Percentiles rank a stretch among this genome's conserved stretches.
Conservation (phyloP, 2,888 invertebrate species). For the Adela reaumurella region DNA sequence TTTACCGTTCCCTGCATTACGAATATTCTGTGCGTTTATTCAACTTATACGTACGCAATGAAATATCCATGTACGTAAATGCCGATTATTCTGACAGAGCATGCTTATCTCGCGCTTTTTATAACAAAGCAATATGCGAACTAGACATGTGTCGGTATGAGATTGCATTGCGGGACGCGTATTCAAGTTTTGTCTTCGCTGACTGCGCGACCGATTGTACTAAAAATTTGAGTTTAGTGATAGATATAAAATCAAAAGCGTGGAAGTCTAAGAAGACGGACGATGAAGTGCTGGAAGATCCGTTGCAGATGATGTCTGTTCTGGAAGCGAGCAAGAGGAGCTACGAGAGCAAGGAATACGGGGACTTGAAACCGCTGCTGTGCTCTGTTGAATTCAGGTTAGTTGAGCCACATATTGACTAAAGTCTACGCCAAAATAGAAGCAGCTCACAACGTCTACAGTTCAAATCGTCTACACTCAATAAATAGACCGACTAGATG, state of each 20-base stretch:
- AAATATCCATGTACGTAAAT: conserved; percentile 15
- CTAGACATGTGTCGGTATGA: conserved; percentile 26
- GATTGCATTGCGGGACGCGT: conserved; percentile 28
- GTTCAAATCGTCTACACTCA: no score
- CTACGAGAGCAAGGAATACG: conserved; percentile 20
- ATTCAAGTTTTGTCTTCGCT: conserved; percentile 29
- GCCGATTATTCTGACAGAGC: background rate
- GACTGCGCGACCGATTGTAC: conserved; percentile 22
- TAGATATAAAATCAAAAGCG: conserved; percentile 37
- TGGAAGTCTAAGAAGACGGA: conserved; percentile 17
- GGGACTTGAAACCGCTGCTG: conserved; percentile 23
- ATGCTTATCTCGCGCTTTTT: conserved; percentile 14
- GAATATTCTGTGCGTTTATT: conserved; percentile 33
- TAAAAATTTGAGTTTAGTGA: conserved; percentile 36
- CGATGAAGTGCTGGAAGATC: conserved; percentile 12
- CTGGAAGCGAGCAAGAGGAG: conserved; percentile 21
- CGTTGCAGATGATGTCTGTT: conserved; percentile 23
- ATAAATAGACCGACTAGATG: no score
- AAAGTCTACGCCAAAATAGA: no score
- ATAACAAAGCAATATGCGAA: conserved; percentile 42
- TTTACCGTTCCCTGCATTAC: conserved; percentile 27
- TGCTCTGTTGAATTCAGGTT: conserved; percentile 28
- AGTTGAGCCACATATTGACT: no score
- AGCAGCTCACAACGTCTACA: no score
- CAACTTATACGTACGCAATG: conserved; percentile 27